phyloP scores from a whole-genome alignment of 2,797 vertebrate species.

The Microhierax caerulescens region DNA sequence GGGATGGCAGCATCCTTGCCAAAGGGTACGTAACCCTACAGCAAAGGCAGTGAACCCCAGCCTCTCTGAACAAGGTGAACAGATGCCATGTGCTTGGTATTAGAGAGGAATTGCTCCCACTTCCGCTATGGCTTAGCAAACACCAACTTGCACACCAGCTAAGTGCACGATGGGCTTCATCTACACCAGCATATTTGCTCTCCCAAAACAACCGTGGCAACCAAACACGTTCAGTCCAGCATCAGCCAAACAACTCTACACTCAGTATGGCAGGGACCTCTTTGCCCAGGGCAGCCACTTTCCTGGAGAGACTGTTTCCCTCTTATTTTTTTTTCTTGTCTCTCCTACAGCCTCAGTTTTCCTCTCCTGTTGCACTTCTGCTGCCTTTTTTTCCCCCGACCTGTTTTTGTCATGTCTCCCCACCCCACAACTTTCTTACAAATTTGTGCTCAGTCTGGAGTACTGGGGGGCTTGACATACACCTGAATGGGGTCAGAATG shows the following conservation, averaged over 20 bases:
- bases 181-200: background rate
- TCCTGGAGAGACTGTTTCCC: background rate
- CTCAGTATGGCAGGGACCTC: background rate
- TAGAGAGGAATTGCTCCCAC: background rate
- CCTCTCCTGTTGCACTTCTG: background rate
- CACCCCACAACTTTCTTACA: background rate
- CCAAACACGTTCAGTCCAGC: fast-evolving
- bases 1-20: background rate
- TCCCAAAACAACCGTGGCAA: background rate
- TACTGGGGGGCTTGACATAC: background rate
- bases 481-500: background rate
- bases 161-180: background rate
- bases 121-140: fast-evolving
- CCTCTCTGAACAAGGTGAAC: background rate
- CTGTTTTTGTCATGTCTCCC: background rate
- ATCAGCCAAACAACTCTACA: background rate
- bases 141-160: no score
- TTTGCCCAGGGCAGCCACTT: background rate
- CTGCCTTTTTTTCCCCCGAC: background rate
- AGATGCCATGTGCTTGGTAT: background rate
- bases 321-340: background rate
- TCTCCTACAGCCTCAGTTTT: background rate
- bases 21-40: background rate
- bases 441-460: background rate
- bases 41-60: background rate